Conservation (phyloP, 2,113 vertebrate species). For the Petaurus breviceps region DNA sequence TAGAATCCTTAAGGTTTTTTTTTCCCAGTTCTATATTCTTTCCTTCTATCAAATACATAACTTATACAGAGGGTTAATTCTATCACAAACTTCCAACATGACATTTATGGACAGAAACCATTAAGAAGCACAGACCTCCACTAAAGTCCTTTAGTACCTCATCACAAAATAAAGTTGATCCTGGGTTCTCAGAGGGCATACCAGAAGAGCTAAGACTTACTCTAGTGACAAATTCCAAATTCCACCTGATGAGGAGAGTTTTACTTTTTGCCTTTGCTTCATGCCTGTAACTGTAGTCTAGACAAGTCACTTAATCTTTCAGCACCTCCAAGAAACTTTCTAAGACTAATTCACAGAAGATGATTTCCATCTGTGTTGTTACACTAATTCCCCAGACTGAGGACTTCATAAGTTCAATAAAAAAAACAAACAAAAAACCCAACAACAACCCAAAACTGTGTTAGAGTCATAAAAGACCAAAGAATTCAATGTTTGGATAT, state of each 20-base stretch:
- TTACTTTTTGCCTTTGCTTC: background rate
- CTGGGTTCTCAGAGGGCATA: background rate
- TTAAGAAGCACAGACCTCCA: background rate
- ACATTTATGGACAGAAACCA: background rate
- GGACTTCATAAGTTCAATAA: background rate
- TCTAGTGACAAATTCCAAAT: background rate
- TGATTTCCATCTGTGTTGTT: background rate
- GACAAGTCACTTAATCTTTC: background rate
- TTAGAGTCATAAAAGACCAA: slow-evolving; percentile 20
- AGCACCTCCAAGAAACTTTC: background rate
- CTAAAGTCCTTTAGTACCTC: background rate
- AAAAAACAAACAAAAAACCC: too few species aligned
- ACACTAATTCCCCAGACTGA: background rate
- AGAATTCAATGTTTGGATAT: slow-evolving; percentile 24
- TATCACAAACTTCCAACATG: background rate
- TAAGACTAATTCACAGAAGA: background rate
- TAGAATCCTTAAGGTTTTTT: background rate
- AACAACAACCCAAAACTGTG: too few species aligned
- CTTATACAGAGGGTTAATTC: background rate
- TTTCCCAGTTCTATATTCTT: background rate
- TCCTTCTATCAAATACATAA: background rate
- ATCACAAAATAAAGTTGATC: background rate
- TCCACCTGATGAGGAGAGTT: background rate
- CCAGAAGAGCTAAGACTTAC: background rate
- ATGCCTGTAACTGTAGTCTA: background rate